These are phyloP conservation scores for Notarius lentiginosus DNA, from an alignment of 2,113 vertebrate genomes.

Conservation along the genomic window DNA sequence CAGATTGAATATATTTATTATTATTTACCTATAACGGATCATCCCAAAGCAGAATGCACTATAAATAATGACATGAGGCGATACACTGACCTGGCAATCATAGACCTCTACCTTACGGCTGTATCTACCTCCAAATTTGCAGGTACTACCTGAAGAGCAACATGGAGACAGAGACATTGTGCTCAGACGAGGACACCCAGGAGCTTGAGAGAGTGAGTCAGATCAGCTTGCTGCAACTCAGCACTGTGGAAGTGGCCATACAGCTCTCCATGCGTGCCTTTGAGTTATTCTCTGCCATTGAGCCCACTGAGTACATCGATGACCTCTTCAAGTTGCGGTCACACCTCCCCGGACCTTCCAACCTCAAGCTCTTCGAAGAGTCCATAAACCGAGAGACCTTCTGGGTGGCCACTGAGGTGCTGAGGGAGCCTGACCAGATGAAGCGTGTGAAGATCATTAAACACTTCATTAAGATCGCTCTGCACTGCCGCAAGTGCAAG, in stretches of 20 bases:
- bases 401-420: slow-evolving; percentile 96
- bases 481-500: slow-evolving; percentile 99
- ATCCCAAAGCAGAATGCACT: background rate
- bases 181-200: slow-evolving; percentile 96
- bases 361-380: slow-evolving; percentile 96
- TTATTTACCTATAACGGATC: no score
- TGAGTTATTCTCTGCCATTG: slow-evolving; percentile 93
- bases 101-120: no score
- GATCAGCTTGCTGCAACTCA: slow-evolving; percentile 90
- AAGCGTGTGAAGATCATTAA: slow-evolving; percentile 98
- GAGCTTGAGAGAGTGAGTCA: slow-evolving; percentile 92
- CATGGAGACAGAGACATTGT: slow-evolving; percentile 98
- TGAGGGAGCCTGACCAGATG: slow-evolving; percentile 91
- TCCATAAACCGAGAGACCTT: slow-evolving; percentile 98
- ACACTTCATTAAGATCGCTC: slow-evolving; percentile 97
- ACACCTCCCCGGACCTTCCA: slow-evolving; percentile 78
- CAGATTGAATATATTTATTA: no score
- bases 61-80: background rate
- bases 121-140: background rate
- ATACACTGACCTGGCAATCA: background rate
- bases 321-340: slow-evolving; percentile 93
- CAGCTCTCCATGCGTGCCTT: slow-evolving; percentile 98
- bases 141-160: slow-evolving; percentile 99
- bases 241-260: slow-evolving; percentile 93
- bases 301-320: slow-evolving; percentile 96